These are phyloP conservation scores for Typhlichthys subterraneus DNA, from an alignment of 2,797 vertebrate genomes.

Conservation along the genomic window DNA sequence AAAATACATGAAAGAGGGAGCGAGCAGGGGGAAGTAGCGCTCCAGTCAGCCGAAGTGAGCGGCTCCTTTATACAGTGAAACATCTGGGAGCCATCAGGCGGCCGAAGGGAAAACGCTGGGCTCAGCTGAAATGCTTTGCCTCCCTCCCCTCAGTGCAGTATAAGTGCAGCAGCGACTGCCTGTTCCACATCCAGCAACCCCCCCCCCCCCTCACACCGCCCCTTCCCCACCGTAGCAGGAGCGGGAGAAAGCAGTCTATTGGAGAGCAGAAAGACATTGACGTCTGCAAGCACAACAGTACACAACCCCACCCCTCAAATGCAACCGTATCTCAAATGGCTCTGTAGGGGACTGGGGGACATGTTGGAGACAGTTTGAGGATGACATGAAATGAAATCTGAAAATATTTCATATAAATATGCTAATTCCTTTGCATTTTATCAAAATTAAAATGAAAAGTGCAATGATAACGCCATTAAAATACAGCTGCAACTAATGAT, in stretches of 20 bases:
- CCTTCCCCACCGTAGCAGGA: slow-evolving; percentile 21
- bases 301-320: slow-evolving; percentile 19
- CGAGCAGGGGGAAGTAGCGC: no score
- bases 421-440: no score
- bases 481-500: no score
- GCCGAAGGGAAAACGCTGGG: slow-evolving; percentile 61
- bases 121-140: slow-evolving; percentile 63
- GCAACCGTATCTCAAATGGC: no score
- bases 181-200: slow-evolving; percentile 57
- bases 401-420: no score
- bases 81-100: slow-evolving; percentile 78
- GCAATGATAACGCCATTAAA: no score
- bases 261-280: slow-evolving; percentile 42
- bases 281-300: slow-evolving; percentile 13
- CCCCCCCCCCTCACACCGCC: no score
- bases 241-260: slow-evolving; percentile 37
- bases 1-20: no score
- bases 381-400: no score
- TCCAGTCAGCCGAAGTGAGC: slow-evolving; percentile 18
- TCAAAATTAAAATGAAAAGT: no score
- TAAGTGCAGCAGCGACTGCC: slow-evolving; percentile 22
- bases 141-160: slow-evolving; percentile 37
- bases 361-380: no score
- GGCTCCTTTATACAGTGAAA: slow-evolving; percentile 54
- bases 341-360: no score